Evolutionary conservation across 2,888 invertebrate species (phyloP).

Genomic region (Nycteola revayana): DNA sequence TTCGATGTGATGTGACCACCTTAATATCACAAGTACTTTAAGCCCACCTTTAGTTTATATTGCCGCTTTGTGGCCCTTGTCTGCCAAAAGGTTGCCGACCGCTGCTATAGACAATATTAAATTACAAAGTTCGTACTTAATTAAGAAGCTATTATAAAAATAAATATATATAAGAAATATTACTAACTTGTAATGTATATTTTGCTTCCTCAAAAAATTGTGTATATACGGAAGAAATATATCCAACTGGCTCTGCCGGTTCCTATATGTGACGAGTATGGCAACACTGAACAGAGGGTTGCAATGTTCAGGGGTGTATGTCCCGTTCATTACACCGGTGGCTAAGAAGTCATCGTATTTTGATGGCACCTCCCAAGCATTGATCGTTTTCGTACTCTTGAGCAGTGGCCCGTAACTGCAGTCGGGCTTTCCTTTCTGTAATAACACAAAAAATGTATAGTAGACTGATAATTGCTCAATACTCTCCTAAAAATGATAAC

Average conservation of each 20-base stretch:
- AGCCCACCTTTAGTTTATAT: too few relatives aligned
- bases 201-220: conserved; percentile 90
- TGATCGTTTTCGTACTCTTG: conserved; percentile 35
- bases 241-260: conserved; percentile 88
- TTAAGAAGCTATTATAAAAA: too few relatives aligned
- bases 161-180: too few relatives aligned
- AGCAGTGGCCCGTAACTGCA: conserved; percentile 60
- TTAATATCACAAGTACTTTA: too few relatives aligned
- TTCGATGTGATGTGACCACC: too few relatives aligned
- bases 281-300: conserved; percentile 85
- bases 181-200: conserved; percentile 87
- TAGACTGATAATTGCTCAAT: too few relatives aligned
- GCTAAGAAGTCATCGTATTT: conserved; percentile 46
- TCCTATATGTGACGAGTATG: conserved; percentile 90
- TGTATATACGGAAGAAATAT: conserved; percentile 93
- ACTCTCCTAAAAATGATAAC: too few relatives aligned
- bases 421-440: conserved; percentile 37
- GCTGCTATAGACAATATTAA: too few relatives aligned
- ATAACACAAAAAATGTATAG: too few relatives aligned
- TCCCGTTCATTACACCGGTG: conserved; percentile 53
- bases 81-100: too few relatives aligned
- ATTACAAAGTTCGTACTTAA: too few relatives aligned
- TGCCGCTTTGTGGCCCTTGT: too few relatives aligned
- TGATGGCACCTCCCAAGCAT: conserved; percentile 42
- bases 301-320: conserved; percentile 56